Conservation (phyloP, 37 sponge, comb jelly and placozoan species). For the Chondrosia reniformis region DNA sequence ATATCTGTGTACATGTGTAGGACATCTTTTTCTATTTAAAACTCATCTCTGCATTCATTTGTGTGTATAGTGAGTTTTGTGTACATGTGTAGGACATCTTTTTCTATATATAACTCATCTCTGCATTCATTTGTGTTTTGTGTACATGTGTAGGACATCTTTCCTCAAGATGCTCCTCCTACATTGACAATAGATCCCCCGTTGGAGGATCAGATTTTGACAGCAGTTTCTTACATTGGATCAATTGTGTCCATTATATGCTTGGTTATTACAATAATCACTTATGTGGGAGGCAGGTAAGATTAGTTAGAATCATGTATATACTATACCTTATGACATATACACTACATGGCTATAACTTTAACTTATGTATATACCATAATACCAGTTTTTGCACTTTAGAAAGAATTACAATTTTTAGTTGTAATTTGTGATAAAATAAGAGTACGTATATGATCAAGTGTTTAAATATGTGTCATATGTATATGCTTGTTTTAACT, state of each 20-base stretch:
- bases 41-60: background rate
- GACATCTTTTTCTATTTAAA: too few relatives aligned
- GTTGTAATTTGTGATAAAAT: too few relatives aligned
- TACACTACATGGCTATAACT: background rate
- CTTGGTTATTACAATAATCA: background rate
- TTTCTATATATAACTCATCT: background rate
- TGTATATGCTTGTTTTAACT: too few relatives aligned
- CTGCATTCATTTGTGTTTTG: background rate
- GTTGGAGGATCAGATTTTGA: background rate
- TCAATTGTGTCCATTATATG: background rate
- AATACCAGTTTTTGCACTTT: too few relatives aligned
- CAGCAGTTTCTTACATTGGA: slow-evolving; percentile 12
- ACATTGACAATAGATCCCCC: background rate
- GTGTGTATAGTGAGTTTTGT: too few relatives aligned
- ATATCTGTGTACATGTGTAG: background rate
- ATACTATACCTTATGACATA: background rate
- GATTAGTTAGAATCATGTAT: background rate
- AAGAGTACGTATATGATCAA: too few relatives aligned
- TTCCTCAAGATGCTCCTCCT: background rate
- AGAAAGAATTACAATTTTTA: too few relatives aligned
- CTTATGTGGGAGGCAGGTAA: background rate
- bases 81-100: background rate
- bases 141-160: background rate
- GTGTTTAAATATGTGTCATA: too few relatives aligned
- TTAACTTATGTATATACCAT: background rate